These are phyloP conservation scores for Peromyscus aztecus DNA, from an alignment of 2,797 vertebrate species.

Conservation along the genomic window DNA sequence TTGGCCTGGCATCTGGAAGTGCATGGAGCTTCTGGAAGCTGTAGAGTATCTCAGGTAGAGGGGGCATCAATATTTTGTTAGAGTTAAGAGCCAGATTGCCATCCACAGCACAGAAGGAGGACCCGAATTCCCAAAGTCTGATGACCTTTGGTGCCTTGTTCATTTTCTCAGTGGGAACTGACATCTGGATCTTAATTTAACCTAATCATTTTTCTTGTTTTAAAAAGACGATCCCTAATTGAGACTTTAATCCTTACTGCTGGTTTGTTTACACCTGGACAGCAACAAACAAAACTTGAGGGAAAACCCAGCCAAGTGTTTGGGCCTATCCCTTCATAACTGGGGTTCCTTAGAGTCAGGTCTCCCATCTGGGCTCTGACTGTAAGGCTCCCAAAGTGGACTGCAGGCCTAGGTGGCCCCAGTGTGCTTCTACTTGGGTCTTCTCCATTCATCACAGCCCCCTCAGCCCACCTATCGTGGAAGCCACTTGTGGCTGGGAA, in stretches of 20 bases:
- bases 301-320: neutral
- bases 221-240: neutral
- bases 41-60: neutral
- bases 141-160: neutral
- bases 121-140: rapidly evolving
- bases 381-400: too few relatives aligned
- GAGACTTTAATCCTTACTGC: neutral
- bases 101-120: neutral
- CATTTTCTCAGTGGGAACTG: neutral
- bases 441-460: too few relatives aligned
- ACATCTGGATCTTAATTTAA: neutral
- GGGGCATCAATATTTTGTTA: neutral
- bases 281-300: neutral
- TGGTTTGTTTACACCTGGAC: too few relatives aligned
- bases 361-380: neutral
- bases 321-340: neutral
- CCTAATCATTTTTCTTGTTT: neutral
- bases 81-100: neutral
- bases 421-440: neutral
- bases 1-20: neutral
- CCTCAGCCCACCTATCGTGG: neutral
- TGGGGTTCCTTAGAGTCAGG: neutral
- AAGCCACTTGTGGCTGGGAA: neutral
- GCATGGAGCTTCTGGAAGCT: neutral
- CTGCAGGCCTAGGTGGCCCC: too few relatives aligned